A percentile compares a stretch with the other conserved stretches of the same genome.
These are phyloP conservation scores for Ammodytes dubius DNA, from an alignment of 2,113 vertebrate genomes.

Conservation along the genomic window DNA sequence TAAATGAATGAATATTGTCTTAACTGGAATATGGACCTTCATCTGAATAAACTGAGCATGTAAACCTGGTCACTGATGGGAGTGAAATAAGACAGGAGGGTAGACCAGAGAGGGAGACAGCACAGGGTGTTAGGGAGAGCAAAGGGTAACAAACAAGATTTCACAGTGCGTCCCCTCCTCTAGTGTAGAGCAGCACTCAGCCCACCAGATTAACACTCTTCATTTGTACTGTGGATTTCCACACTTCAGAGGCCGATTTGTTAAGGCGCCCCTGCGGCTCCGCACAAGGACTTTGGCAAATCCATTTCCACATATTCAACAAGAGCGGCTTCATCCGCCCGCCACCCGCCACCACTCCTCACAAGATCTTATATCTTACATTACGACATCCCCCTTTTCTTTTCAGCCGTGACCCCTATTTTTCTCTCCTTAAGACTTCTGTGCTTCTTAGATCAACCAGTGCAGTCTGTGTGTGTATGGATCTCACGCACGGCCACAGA, in stretches of 20 bases:
- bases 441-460: neutral
- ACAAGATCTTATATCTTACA: neutral
- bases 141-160: slow-evolving; percentile 63
- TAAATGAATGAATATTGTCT: too few species aligned
- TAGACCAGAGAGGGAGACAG: neutral
- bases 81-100: neutral
- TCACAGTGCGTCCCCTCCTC: slow-evolving; percentile 48
- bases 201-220: slow-evolving; percentile 63
- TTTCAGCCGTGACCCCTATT: neutral
- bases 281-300: slow-evolving; percentile 14
- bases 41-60: too few species aligned
- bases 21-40: too few species aligned
- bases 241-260: slow-evolving; percentile 65
- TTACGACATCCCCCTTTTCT: neutral
- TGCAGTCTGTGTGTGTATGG: slow-evolving; percentile 18
- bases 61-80: neutral
- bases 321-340: slow-evolving; percentile 15
- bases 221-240: slow-evolving; percentile 65
- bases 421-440: too few species aligned
- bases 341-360: neutral
- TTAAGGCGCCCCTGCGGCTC: slow-evolving; percentile 40
- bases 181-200: slow-evolving; percentile 42
- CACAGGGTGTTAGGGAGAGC: slow-evolving; percentile 25
- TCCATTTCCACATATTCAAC: slow-evolving; percentile 35
- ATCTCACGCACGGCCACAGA: neutral